Base-by-base conservation (phyloP, 2,888 invertebrate genomes). In the Euphydryas editha region DNA sequence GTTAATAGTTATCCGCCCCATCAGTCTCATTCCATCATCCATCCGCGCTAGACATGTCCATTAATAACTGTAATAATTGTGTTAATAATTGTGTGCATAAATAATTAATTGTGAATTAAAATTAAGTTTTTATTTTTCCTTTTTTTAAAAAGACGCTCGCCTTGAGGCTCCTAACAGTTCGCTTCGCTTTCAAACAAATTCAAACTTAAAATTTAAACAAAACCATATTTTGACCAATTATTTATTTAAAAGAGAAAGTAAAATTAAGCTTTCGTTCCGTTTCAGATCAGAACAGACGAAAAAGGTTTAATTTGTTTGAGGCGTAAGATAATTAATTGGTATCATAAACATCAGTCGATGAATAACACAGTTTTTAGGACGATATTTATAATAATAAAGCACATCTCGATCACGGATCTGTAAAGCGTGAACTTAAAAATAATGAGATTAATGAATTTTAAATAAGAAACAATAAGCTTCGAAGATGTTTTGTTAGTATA, bases 331-430 rank as follows among this genome's bases (percentile, higher is more conserved):
- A 47, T n/a, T n/a, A n/a, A n/a, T 47, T 18, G 20, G 39, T 39
- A 20, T 13, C 21, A 20, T 47, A 13, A 47, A 47, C 47, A 6
- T 18, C 13, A 47, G 47, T 47, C 20, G 47, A 20, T 47, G 47
- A 46, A 18, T 47, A 47, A 47, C 21, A 47, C 30, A 30, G 30
- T 51, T 51, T 20, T 21, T n/a, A 39, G 37, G 20, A 55, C 44
- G 42, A 63, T 66, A 65, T 30, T 30, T n/a, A 64, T 54, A 56
- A 65, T 46, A 46, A 39, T 20, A 60, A 65, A 46, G 55, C 24
- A 24, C 37, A 60, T 56, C 56, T 65, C 56, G 60, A 47, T 60
- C 60, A 60, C 60, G 44, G 47, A 60, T 60, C 17, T 21, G 21
- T 21, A 24, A 46, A 54, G 59, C 59, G 59, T 65, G 64, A 59